Evolutionary conservation across 2,888 invertebrate genomes (phyloP).

Genomic region (Melanophora roralis): DNA sequence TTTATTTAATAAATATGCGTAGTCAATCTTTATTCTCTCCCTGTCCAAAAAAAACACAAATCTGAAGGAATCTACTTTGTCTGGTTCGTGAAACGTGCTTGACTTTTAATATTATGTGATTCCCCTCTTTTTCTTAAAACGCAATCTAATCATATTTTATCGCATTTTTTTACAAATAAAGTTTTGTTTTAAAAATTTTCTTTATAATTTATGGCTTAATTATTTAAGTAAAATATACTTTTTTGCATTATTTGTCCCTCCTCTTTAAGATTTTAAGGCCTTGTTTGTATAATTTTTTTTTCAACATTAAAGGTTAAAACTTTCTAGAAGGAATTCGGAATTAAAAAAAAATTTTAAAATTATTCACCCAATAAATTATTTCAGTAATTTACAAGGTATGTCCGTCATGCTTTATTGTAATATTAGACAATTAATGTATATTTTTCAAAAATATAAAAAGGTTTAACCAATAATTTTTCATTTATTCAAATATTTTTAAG

Average conservation of each 20-base stretch:
- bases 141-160: constrained; percentile 9
- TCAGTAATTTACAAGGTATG: too few relatives aligned
- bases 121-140: constrained; percentile 34
- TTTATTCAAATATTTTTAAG: too few relatives aligned
- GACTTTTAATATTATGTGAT: constrained; percentile 47
- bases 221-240: constrained; percentile 47
- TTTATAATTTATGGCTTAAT: constrained; percentile 46
- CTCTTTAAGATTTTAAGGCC: constrained; percentile 38
- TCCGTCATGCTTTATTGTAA: too few relatives aligned
- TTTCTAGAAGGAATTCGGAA: too few relatives aligned
- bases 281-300: constrained; percentile 47
- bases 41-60: constrained; percentile 80
- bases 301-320: constrained; percentile 13
- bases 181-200: neutral
- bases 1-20: constrained; percentile 62
- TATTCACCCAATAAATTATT: too few relatives aligned
- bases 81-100: constrained; percentile 1
- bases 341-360: too few relatives aligned
- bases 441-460: too few relatives aligned
- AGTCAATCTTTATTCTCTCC: constrained; percentile 83
- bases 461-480: too few relatives aligned
- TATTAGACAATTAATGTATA: too few relatives aligned
- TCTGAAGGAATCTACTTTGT: constrained; percentile 73
- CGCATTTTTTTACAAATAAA: neutral
- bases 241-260: constrained; percentile 62